Percentiles rank a stretch among this genome's conserved stretches.
phyloP scores from a whole-genome alignment of 2,797 vertebrate species.

The Lophotriccus pileatus region DNA sequence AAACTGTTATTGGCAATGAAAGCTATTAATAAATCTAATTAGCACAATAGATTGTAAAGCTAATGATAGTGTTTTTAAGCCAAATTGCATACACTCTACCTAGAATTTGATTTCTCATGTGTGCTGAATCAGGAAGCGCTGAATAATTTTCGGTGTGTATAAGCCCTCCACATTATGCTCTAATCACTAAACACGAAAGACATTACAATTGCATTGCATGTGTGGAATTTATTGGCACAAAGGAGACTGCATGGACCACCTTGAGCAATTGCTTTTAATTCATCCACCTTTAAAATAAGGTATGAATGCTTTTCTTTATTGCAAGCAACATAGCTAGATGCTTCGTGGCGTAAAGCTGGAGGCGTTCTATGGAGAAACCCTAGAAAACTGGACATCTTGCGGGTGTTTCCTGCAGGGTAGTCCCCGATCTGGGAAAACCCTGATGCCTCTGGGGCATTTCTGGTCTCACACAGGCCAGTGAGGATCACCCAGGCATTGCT shows the following conservation, averaged over 20 bases:
- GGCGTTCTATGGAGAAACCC: background rate
- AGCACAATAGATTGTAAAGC: background rate
- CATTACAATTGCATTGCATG: rapidly evolving
- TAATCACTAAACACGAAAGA: background rate
- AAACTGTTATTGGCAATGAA: background rate
- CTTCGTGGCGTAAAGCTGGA: background rate
- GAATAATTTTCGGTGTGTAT: background rate
- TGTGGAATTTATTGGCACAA: background rate
- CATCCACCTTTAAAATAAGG: background rate
- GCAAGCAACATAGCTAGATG: background rate
- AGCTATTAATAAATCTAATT: constrained; percentile 6
- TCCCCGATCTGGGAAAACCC: background rate
- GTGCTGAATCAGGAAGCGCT: background rate
- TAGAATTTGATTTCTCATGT: background rate
- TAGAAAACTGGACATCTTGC: background rate
- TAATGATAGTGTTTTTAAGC: background rate
- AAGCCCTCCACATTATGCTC: background rate
- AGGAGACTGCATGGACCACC: background rate
- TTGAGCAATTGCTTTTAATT: background rate
- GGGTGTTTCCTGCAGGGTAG: background rate
- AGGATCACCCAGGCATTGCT: background rate
- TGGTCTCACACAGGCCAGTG: background rate
- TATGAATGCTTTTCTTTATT: background rate
- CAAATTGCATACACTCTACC: background rate
- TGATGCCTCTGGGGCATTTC: rapidly evolving